A percentile compares a stretch with the other conserved stretches of the same genome.
Evolutionary conservation across 37 sponge, comb jelly and placozoan genomes (phyloP).

Genomic region (Axinella damicornis): DNA sequence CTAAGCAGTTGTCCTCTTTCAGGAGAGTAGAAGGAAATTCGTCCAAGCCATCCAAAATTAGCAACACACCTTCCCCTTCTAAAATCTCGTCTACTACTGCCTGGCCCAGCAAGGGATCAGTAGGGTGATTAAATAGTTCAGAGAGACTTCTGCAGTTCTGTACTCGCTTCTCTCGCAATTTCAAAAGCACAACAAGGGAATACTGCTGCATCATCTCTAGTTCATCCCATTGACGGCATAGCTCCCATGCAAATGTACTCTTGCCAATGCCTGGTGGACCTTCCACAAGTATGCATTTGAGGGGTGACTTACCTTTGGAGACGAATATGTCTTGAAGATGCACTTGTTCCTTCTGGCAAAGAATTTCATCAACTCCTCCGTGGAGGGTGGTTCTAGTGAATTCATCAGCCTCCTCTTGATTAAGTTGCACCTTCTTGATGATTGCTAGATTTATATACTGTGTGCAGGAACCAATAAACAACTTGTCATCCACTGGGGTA

Average conservation of each 20-base stretch:
- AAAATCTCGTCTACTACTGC: constrained; percentile 9
- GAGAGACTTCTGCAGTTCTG: not conserved
- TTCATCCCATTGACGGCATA: constrained; percentile 23
- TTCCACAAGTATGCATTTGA: constrained; percentile 16
- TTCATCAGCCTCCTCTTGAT: not conserved
- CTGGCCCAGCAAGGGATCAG: not conserved
- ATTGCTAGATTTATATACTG: constrained; percentile 20
- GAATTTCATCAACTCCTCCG: constrained; percentile 11
- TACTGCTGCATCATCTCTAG: not conserved
- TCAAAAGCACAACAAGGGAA: constrained; percentile 17
- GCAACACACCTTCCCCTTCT: constrained; percentile 22
- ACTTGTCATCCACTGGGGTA: not conserved
- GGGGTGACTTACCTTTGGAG: not conserved
- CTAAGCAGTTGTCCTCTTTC: not conserved
- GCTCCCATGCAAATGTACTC: constrained; percentile 38
- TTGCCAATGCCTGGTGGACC: constrained; percentile 42
- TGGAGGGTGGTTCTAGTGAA: constrained; percentile 1
- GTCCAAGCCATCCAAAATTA: constrained; percentile 59
- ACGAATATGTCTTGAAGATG: not conserved
- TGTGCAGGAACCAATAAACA: not conserved
- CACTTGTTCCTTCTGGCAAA: not conserved
- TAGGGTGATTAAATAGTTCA: constrained; percentile 8
- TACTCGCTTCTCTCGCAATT: constrained; percentile 31
- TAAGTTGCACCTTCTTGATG: not conserved
- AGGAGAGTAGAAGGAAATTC: constrained; percentile 35